Evolutionary conservation across 2,888 invertebrate species (phyloP).

Genomic region (Ctenicera cuprea): DNA sequence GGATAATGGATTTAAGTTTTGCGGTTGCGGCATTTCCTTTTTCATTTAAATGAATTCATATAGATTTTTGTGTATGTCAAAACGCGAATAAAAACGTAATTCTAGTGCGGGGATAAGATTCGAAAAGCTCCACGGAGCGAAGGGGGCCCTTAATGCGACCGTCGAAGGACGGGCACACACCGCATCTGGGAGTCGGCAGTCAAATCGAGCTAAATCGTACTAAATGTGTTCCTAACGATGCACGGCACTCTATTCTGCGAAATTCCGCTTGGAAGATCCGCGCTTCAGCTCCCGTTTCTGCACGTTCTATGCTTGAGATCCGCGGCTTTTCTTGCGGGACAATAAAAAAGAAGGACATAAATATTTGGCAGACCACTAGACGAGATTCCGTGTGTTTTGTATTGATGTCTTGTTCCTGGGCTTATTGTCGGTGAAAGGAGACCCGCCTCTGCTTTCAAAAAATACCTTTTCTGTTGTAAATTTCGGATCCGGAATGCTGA

Average conservation of each 20-base stretch:
- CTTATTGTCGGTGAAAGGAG: slow-evolving; percentile 42
- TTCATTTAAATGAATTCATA: slow-evolving; percentile 30
- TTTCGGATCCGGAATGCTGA: slow-evolving; percentile 30
- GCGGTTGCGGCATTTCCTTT: neutral
- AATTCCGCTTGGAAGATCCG: slow-evolving; percentile 36
- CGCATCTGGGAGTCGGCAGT: slow-evolving; percentile 46
- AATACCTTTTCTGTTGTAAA: slow-evolving; percentile 41
- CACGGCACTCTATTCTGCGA: slow-evolving; percentile 48
- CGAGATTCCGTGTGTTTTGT: slow-evolving; percentile 40
- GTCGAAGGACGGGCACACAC: slow-evolving; percentile 31
- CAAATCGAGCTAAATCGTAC: slow-evolving; percentile 53
- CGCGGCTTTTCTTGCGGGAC: slow-evolving; percentile 50
- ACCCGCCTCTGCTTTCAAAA: slow-evolving; percentile 22
- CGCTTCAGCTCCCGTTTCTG: slow-evolving; percentile 27
- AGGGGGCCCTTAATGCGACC: slow-evolving; percentile 36
- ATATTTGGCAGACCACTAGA: slow-evolving; percentile 48
- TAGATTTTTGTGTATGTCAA: slow-evolving; percentile 8
- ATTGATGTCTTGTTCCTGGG: slow-evolving; percentile 42
- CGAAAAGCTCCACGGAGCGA: slow-evolving; percentile 5
- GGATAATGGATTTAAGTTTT: slow-evolving; percentile 17
- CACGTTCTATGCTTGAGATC: slow-evolving; percentile 48
- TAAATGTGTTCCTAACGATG: slow-evolving; percentile 56
- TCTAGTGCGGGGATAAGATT: slow-evolving; percentile 15
- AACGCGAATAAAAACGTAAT: slow-evolving; percentile 24
- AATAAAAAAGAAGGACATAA: slow-evolving; percentile 52